Base-by-base conservation (phyloP, 2,797 vertebrate species). In the Scolopax rusticola region DNA sequence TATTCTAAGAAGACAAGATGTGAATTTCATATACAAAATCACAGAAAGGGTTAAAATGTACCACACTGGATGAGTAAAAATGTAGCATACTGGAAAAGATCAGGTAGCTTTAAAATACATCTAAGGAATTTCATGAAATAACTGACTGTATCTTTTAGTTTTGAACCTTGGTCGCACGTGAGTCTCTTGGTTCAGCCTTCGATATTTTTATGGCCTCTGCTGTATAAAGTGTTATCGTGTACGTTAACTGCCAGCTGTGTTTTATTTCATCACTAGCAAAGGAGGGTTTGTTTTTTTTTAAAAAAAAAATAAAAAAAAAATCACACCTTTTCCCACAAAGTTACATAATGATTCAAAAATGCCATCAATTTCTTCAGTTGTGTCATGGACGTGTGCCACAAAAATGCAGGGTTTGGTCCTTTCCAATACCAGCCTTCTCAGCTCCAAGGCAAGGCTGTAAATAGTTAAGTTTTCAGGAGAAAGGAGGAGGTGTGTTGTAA, bases 241-340 rank as follows among this genome's bases (percentile, higher is more conserved):
- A 75, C 0, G 2, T 76, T 76, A 92, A 84, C 77, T 64, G 81
- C 78, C 89, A 96, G 91, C 83, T 95, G 67, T 53, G 68, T 53
- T 94, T 94, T 90, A 94, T 85, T 95, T 85, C 75, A 51, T 82
- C 87, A 75, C 64, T 33, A 80, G 54, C 88, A 91, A 93, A 71
- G 41, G 36, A 89, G 75, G 36, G 36, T 36, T 36, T 36, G 36
- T 8, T 36, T 36, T 36, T 38, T 67, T 38, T 41, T 40, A 41
- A 80, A 43, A 81, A 84, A 68, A 47, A 81, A 91, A 80, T 33
- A 80, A 41, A 77, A 81, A 68, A 47, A 78, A 89, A 75, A 32
- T 48, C 64, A 85, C 64, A 82, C 65, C 77, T 93, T 88, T 61
- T 28, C 65, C 36, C 69, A 75, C 79, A 71, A 88, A 81, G 61